Evolutionary conservation across 2,113 vertebrate species (phyloP).

Genomic region (Pseudopipra pipra): DNA sequence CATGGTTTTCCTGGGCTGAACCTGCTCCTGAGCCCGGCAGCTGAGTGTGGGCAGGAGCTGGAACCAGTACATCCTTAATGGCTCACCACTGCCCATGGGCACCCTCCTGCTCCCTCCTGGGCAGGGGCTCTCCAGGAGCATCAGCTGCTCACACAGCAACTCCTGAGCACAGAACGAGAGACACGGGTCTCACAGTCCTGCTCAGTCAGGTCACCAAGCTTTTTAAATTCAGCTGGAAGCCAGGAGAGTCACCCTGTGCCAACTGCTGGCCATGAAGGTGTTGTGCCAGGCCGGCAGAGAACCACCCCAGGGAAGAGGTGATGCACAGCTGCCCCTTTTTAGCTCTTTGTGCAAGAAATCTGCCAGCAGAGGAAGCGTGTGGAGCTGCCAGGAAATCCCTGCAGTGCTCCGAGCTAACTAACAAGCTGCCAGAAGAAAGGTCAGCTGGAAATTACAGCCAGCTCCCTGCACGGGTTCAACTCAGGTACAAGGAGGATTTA

Average conservation of each 20-base stretch:
- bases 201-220: not conserved
- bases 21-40: not conserved
- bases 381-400: slow-evolving; percentile 37
- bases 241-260: not conserved
- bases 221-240: not conserved
- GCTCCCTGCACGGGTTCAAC: not conserved
- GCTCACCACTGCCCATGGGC: rapidly evolving
- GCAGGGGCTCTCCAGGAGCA: not conserved
- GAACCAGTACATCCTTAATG: not conserved
- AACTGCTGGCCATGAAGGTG: not conserved
- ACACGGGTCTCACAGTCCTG: not conserved
- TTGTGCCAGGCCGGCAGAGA: not conserved
- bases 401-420: not conserved
- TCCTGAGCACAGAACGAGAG: not conserved
- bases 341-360: not conserved
- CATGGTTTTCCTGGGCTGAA: not conserved
- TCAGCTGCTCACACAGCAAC: rapidly evolving
- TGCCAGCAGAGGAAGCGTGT: not conserved
- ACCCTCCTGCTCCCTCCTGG: not conserved
- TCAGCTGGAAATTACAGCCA: slow-evolving; percentile 36
- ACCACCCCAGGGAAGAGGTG: not conserved
- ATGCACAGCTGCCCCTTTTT: slow-evolving; percentile 25
- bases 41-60: not conserved
- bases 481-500: not conserved
- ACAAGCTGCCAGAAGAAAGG: slow-evolving; percentile 35